Base-by-base conservation (phyloP, 2,797 vertebrate species). In the Psittacula derbiana region DNA sequence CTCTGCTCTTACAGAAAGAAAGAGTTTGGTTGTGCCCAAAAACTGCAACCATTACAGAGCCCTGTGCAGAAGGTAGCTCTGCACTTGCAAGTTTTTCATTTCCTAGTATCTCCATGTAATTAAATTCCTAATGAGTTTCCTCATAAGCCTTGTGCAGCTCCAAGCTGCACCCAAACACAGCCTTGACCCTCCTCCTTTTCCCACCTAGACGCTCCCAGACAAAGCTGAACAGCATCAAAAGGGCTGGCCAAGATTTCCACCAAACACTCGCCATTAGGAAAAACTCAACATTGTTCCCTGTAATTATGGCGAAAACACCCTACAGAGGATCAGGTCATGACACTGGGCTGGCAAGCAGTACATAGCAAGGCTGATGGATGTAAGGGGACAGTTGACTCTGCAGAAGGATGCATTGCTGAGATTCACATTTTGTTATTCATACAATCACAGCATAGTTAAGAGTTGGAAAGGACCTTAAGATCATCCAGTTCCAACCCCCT, bases 131-230 rank as follows among this genome's bases (percentile, higher is more conserved):
- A 73, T 1, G 0, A 74, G 47, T 24, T 53, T 83, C 27, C 44
- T 28, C 15, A 2, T 7, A 13, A 92, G 20, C 14, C 18, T 25
- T 33, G 44, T 0, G 0, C 46, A 55, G 44, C 36, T 80, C 40
- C 33, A 65, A 52, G 41, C 25, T 69, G 53, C 14, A 27, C 46
- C 36, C 43, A 53, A 73, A 73, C 21, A 30, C 16, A 85, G 55
- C 21, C 18, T 73, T 58, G 62, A n/a, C 50, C 2, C 16, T 92
- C 27, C n/a, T 86, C 43, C 69, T 64, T 12, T 30, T 17, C 16
- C 41, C 1, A 1, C n/a, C 20, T 60, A 38, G 58, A 38, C 40
- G 27, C 20, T 81, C 33, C 71, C 18, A 4, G 6, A 3, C 50
- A 57, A 49, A 78, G 31, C 9, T 28, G 25, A 70, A 23, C 2